A percentile compares a stretch with the other conserved stretches of the same genome.
phyloP scores from a whole-genome alignment of 2,797 vertebrate species.

The Coreius guichenoti region DNA sequence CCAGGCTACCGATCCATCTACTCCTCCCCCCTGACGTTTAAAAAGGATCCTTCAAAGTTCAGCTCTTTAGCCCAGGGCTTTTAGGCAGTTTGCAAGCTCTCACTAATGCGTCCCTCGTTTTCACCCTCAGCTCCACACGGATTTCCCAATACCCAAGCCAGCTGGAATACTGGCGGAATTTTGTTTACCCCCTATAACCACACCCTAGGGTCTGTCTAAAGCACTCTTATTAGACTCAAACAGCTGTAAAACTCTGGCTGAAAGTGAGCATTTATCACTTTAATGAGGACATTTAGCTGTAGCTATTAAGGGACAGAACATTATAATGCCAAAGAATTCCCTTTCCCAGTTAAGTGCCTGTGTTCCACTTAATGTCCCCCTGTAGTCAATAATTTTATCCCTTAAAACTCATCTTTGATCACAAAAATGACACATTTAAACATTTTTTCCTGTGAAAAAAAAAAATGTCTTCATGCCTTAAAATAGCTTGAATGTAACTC shows the following conservation, averaged over 20 bases:
- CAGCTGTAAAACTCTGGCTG: constrained; percentile 17
- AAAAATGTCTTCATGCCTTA: too few relatives aligned
- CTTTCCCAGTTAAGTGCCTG: neutral
- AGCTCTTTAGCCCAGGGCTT: constrained; percentile 55
- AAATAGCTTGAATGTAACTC: too few relatives aligned
- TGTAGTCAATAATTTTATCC: too few relatives aligned
- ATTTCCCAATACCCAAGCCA: constrained; percentile 47
- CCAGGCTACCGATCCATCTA: constrained; percentile 21
- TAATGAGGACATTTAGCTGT: constrained; percentile 38
- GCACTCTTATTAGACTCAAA: neutral
- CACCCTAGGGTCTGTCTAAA: constrained; percentile 11
- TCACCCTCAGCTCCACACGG: constrained; percentile 59
- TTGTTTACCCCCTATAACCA: constrained; percentile 17
- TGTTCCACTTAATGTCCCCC: neutral
- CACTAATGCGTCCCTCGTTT: constrained; percentile 43
- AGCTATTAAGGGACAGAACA: constrained; percentile 12
- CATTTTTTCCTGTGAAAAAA: too few relatives aligned
- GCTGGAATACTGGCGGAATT: constrained; percentile 12
- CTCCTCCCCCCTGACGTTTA: constrained; percentile 17
- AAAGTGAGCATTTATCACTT: constrained; percentile 22
- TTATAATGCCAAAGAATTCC: constrained; percentile 1
- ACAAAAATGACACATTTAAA: too few relatives aligned
- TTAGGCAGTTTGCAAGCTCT: constrained; percentile 53
- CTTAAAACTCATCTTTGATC: too few relatives aligned
- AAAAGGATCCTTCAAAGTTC: constrained; percentile 26